Conservation (phyloP, 2,797 vertebrate species). For the Taeniopygia guttata region DNA sequence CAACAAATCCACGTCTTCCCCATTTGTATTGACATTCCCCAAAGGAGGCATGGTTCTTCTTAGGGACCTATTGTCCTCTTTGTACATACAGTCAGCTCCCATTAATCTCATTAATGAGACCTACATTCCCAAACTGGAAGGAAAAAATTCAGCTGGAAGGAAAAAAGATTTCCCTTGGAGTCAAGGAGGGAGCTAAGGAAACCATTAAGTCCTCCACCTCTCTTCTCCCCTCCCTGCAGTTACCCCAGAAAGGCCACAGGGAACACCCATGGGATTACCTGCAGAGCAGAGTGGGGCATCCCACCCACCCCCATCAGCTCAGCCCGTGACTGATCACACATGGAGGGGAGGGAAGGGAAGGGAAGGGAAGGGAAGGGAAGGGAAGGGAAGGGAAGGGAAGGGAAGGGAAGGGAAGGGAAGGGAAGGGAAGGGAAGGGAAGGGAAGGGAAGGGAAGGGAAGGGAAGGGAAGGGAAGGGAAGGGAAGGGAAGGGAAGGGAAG, state of each 20-base stretch:
- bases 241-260: background rate
- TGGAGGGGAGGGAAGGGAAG: too few species aligned
- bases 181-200: background rate
- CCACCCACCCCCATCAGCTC: background rate
- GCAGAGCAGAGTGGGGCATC: background rate
- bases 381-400: too few species aligned
- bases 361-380: too few species aligned
- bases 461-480: background rate
- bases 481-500: background rate
- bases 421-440: too few species aligned
- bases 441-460: background rate
- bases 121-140: conserved; percentile 49
- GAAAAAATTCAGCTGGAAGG: conserved; percentile 28
- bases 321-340: background rate
- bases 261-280: background rate
- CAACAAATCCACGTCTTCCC: conserved; percentile 8
- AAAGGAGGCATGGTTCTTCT: conserved; percentile 21
- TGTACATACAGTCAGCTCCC: conserved; percentile 21
- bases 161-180: conserved; percentile 25
- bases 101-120: conserved; percentile 59
- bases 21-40: conserved; percentile 42
- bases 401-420: too few species aligned
- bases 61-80: conserved; percentile 49
- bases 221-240: background rate
- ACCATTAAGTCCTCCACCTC: background rate